Percentiles rank a stretch among this genome's conserved stretches.
These are phyloP conservation scores for Gadus macrocephalus DNA, from an alignment of 2,113 vertebrate species.

Conservation along the genomic window DNA sequence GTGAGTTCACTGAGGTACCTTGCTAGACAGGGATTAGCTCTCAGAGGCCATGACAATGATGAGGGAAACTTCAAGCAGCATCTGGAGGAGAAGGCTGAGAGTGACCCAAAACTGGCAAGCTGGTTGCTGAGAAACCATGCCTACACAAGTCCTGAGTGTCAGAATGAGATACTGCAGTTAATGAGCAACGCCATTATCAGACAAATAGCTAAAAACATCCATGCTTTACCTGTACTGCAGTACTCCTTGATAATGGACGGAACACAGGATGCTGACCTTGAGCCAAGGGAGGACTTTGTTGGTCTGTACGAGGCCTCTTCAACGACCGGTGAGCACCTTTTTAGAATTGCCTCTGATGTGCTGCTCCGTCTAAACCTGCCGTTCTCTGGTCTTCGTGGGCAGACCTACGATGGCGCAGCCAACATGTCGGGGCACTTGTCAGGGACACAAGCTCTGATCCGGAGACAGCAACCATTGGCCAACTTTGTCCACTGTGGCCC, in stretches of 20 bases:
- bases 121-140: too few species aligned
- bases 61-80: too few species aligned
- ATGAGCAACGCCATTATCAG: too few species aligned
- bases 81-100: too few species aligned
- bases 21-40: too few species aligned
- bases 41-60: too few species aligned
- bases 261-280: not conserved
- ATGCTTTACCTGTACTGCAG: not conserved
- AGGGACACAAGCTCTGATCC: not conserved
- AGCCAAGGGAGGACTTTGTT: not conserved
- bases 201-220: too few species aligned
- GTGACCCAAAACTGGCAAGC: too few species aligned
- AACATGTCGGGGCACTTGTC: constrained; percentile 3
- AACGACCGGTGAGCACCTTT: not conserved
- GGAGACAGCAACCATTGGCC: not conserved
- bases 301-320: not conserved
- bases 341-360: not conserved
- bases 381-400: not conserved
- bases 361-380: not conserved
- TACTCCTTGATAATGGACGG: constrained; percentile 1
- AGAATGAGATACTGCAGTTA: too few species aligned
- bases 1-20: too few species aligned
- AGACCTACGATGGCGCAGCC: constrained; percentile 11
- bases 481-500: constrained; percentile 4
- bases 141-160: too few species aligned